Conservation (phyloP, 2,797 vertebrate genomes). For the Liparis tanakae region DNA sequence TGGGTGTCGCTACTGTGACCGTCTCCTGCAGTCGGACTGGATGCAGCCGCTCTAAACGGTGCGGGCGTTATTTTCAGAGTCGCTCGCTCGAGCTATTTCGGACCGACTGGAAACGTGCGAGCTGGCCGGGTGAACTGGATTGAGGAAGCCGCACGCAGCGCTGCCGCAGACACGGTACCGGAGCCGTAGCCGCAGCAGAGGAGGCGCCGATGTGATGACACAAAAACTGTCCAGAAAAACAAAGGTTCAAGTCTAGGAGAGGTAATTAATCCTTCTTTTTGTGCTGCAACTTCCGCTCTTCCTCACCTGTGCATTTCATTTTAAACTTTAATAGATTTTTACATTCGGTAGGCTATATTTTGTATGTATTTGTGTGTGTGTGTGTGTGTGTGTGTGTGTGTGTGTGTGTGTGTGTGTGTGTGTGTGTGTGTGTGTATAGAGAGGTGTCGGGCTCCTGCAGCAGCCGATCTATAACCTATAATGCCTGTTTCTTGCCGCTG, state of each 20-base stretch:
- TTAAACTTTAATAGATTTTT: conserved; percentile 34
- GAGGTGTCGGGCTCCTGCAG: conserved; percentile 38
- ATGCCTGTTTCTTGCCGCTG: conserved; percentile 25
- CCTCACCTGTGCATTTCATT: not conserved
- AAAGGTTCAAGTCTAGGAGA: conserved; percentile 62
- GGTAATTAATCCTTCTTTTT: conserved; percentile 51
- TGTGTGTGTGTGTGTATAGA: not conserved
- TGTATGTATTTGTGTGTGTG: not conserved
- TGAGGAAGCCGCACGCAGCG: conserved; percentile 52
- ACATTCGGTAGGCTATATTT: not conserved
- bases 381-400: not conserved
- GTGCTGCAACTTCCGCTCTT: conserved; percentile 2
- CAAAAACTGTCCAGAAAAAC: conserved; percentile 50
- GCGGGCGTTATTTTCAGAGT: conserved; percentile 44
- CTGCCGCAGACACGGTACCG: conserved; percentile 51
- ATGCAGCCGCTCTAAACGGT: conserved; percentile 36
- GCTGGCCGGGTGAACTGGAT: conserved; percentile 19
- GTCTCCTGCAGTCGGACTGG: conserved; percentile 36
- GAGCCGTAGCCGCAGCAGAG: conserved; percentile 39
- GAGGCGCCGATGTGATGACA: conserved; percentile 62
- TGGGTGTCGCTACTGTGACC: conserved; percentile 57
- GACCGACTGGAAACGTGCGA: conserved; percentile 46
- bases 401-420: too few relatives aligned
- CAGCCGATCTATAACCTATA: conserved; percentile 36
- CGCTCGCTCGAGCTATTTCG: conserved; percentile 29